These are phyloP conservation scores for Taxidea taxus DNA, from an alignment of 2,113 vertebrate genomes.

Conservation along the genomic window DNA sequence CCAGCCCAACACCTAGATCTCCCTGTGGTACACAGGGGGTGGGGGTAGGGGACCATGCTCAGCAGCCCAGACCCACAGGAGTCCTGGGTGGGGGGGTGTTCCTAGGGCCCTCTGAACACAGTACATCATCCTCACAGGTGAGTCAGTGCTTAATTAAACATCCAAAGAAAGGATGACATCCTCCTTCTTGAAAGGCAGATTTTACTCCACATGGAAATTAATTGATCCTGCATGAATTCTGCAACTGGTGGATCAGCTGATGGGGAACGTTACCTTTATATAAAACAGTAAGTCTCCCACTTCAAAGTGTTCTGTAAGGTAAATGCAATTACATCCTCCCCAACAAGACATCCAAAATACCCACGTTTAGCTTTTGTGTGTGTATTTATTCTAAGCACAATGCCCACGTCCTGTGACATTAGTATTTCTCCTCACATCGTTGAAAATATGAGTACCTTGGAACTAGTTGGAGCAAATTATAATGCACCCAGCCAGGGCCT, in stretches of 20 bases:
- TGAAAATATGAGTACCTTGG: slow-evolving; percentile 78
- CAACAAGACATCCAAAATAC: slow-evolving; percentile 79
- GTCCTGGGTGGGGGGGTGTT: neutral
- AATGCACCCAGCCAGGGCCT: slow-evolving; percentile 82
- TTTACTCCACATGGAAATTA: neutral
- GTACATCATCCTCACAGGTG: accelerated
- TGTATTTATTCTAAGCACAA: slow-evolving; percentile 74
- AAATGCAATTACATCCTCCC: slow-evolving; percentile 69
- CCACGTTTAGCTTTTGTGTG: slow-evolving; percentile 77
- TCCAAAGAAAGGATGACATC: neutral
- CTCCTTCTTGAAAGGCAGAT: neutral
- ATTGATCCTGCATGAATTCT: neutral
- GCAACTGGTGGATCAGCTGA: slow-evolving; percentile 71
- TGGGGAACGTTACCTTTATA: slow-evolving; percentile 70
- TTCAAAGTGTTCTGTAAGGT: slow-evolving; percentile 73
- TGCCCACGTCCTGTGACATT: slow-evolving; percentile 72
- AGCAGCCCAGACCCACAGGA: accelerated
- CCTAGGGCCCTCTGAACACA: neutral
- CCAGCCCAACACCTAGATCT: neutral
- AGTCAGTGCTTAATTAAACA: neutral
- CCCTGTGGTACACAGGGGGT: accelerated
- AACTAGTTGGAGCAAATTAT: slow-evolving; percentile 80
- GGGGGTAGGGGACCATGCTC: accelerated
- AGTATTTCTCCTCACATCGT: slow-evolving; percentile 75
- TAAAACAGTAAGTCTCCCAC: slow-evolving; percentile 71